Conservation (phyloP, 2,797 vertebrate genomes). For the Leptoclinus maculatus region DNA sequence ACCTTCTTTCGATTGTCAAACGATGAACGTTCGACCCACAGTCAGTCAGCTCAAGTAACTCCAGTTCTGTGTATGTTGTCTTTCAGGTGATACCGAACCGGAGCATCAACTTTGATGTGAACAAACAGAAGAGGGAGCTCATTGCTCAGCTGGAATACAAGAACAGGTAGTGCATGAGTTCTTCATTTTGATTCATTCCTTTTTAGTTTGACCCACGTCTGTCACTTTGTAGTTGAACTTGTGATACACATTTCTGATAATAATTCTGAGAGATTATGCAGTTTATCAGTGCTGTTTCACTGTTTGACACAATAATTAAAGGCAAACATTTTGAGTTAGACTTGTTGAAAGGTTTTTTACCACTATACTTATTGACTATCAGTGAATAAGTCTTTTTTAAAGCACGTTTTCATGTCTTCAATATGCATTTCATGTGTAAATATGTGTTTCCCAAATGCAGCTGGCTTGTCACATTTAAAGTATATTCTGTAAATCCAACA, state of each 20-base stretch:
- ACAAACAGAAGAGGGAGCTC: slow-evolving; percentile 93
- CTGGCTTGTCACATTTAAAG: neutral
- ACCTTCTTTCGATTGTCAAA: neutral
- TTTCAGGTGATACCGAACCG: slow-evolving; percentile 86
- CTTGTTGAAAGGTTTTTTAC: neutral
- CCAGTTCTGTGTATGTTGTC: neutral
- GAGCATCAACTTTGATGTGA: slow-evolving; percentile 90
- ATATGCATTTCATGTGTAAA: neutral
- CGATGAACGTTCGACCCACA: neutral
- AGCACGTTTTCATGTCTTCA: neutral
- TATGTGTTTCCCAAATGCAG: neutral
- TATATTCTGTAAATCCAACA: neutral
- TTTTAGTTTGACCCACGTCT: neutral
- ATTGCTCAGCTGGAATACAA: slow-evolving; percentile 93
- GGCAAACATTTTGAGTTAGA: neutral
- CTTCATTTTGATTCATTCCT: neutral
- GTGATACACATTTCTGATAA: neutral
- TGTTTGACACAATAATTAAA: neutral
- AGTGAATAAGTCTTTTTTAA: neutral
- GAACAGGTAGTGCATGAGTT: slow-evolving; percentile 83
- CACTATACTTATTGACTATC: neutral
- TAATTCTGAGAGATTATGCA: neutral
- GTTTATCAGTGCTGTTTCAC: neutral
- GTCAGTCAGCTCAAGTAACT: neutral
- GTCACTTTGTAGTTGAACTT: neutral